These are phyloP conservation scores for Sarcophaga variegata DNA, from an alignment of 2,888 invertebrate genomes.

Conservation along the genomic window DNA sequence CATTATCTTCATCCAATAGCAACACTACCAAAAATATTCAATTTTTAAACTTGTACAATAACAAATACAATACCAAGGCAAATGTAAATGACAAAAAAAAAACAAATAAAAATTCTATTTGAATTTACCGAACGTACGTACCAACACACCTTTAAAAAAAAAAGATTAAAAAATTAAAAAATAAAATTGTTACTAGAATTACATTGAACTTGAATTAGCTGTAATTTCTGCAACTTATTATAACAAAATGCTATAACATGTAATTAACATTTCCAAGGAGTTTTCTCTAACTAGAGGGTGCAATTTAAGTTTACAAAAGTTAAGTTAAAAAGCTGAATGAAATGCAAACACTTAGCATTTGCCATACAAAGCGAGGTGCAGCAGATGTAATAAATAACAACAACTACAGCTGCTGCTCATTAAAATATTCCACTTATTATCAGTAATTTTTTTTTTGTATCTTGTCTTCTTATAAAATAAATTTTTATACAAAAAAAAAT, in stretches of 20 bases:
- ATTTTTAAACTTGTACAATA: slow-evolving; percentile 17
- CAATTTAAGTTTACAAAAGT: slow-evolving; percentile 29
- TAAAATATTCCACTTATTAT: slow-evolving; percentile 70
- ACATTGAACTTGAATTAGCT: slow-evolving; percentile 69
- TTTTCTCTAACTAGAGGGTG: slow-evolving; percentile 52
- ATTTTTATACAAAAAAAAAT: slow-evolving; percentile 22
- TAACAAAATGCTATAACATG: slow-evolving; percentile 55
- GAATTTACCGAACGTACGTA: slow-evolving; percentile 52
- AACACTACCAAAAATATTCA: slow-evolving; percentile 29
- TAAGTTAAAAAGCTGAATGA: slow-evolving; percentile 14
- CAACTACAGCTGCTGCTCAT: slow-evolving; percentile 24
- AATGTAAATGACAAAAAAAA: background rate
- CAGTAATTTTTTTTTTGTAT: slow-evolving; percentile 47
- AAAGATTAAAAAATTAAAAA: slow-evolving; percentile 2
- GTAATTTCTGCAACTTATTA: slow-evolving; percentile 67
- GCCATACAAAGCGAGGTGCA: background rate
- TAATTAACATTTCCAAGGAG: slow-evolving; percentile 66
- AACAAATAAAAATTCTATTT: slow-evolving; percentile 42
- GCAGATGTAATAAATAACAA: slow-evolving; percentile 6
- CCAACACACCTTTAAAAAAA: slow-evolving; percentile 60
- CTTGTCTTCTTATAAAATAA: slow-evolving; percentile 19
- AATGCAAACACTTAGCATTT: slow-evolving; percentile 24
- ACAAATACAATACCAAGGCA: slow-evolving; percentile 31
- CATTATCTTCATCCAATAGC: background rate
- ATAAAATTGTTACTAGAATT: slow-evolving; percentile 47